These are phyloP conservation scores for Neogale vison DNA, from an alignment of 2,113 vertebrate genomes.

Conservation along the genomic window DNA sequence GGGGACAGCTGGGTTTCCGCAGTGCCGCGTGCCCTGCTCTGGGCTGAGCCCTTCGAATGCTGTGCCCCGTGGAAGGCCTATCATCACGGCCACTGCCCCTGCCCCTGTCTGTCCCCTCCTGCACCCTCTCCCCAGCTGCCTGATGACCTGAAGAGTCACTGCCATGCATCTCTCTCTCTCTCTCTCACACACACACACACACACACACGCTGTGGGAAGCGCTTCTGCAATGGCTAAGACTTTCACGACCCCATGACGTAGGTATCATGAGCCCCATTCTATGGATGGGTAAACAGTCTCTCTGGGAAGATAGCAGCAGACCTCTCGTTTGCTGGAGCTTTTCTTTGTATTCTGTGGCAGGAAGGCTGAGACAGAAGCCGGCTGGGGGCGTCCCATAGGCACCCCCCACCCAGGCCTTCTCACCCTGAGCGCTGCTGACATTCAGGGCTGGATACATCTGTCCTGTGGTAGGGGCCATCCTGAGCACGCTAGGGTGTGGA, in stretches of 20 bases:
- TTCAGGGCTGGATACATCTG: background rate
- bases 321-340: background rate
- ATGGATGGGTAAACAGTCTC: background rate
- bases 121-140: fast-evolving
- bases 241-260: background rate
- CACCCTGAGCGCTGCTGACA: background rate
- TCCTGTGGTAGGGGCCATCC: background rate
- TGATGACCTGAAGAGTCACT: no score
- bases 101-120: background rate
- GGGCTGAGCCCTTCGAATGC: background rate
- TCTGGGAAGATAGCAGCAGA: background rate
- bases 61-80: background rate
- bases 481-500: background rate
- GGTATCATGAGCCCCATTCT: background rate
- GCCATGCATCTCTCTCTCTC: no score
- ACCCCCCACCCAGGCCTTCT: background rate
- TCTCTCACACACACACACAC: no score
- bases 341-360: background rate
- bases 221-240: background rate
- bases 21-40: fast-evolving
- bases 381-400: background rate
- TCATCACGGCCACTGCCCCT: fast-evolving
- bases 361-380: background rate
- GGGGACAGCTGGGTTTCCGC: fast-evolving
- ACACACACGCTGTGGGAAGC: fast-evolving